A percentile compares a stretch with the other conserved stretches of the same genome.
Conservation (phyloP, 2,888 invertebrate genomes). For the Chrysolina haemoptera region DNA sequence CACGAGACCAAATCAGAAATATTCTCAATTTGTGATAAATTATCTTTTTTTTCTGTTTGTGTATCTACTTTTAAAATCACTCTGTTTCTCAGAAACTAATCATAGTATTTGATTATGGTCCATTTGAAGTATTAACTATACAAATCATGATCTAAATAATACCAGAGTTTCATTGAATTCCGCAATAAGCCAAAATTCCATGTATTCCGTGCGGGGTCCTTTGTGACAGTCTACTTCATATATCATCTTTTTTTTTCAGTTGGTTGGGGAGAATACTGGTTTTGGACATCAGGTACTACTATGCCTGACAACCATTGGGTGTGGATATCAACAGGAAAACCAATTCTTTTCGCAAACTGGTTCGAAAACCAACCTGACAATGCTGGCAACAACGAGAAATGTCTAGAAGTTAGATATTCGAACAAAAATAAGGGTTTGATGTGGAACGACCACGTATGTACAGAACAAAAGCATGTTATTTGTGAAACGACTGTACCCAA, state of each 20-base stretch:
- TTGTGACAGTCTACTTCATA: not conserved
- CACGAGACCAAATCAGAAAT: no score
- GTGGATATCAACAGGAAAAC: constrained; percentile 37
- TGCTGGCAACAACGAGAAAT: constrained; percentile 29
- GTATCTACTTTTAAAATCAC: no score
- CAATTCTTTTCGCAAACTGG: constrained; percentile 34
- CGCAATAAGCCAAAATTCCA: no score
- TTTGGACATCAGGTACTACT: constrained; percentile 40
- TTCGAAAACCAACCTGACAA: constrained; percentile 35
- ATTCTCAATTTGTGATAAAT: no score
- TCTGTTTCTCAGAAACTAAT: no score
- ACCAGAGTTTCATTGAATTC: no score
- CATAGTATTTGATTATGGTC: no score
- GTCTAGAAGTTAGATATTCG: constrained; percentile 27
- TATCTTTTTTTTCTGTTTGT: no score
- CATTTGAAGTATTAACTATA: no score
- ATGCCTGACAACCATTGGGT: constrained; percentile 33
- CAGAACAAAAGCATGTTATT: constrained; percentile 26
- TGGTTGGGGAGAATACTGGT: constrained; percentile 20
- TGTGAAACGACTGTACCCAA: constrained; percentile 32
- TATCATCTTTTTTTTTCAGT: not conserved
- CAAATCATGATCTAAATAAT: no score
- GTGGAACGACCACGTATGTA: constrained; percentile 35
- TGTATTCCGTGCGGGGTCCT: no score
- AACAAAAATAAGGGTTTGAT: constrained; percentile 10